Evolutionary conservation across 2,888 invertebrate species (phyloP).

Genomic region (Lasioglossum leucozonium): DNA sequence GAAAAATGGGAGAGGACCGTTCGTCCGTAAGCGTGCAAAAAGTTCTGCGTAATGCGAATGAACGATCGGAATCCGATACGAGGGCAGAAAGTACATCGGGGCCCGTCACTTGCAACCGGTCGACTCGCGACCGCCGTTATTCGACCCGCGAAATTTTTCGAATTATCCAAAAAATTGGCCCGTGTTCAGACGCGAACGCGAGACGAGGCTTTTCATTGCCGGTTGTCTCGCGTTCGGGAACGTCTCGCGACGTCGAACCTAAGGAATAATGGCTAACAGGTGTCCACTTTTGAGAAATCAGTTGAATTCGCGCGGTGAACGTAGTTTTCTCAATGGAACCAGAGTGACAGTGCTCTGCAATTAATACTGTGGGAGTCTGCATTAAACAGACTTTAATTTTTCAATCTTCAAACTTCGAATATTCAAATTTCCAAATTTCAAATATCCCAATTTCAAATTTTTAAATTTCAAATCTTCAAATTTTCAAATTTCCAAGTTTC

Average conservation of each 20-base stretch:
- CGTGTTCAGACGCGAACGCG: not conserved
- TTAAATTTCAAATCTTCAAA: no score
- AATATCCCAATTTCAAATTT: no score
- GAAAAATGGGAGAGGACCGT: constrained; percentile 44
- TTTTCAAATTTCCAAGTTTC: no score
- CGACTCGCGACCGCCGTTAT: constrained; percentile 26
- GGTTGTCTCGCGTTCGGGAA: not conserved
- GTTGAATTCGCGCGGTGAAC: not conserved
- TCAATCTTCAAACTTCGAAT: no score
- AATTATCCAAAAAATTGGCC: constrained; percentile 42
- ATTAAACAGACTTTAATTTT: no score
- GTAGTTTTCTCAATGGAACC: no score
- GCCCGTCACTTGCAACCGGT: constrained; percentile 56
- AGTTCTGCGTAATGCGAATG: constrained; percentile 48
- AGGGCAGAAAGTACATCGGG: constrained; percentile 30
- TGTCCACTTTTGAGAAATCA: not conserved
- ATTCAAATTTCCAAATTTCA: no score
- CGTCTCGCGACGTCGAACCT: not conserved
- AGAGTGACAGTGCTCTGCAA: no score
- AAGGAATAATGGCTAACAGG: not conserved
- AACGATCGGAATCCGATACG: constrained; percentile 56
- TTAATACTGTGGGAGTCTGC: no score
- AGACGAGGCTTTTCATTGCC: not conserved
- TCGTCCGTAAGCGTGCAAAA: constrained; percentile 38
- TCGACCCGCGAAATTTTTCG: constrained; percentile 25